Base-by-base conservation (phyloP, 2,888 invertebrate species). In the Stenodera caucasica region DNA sequence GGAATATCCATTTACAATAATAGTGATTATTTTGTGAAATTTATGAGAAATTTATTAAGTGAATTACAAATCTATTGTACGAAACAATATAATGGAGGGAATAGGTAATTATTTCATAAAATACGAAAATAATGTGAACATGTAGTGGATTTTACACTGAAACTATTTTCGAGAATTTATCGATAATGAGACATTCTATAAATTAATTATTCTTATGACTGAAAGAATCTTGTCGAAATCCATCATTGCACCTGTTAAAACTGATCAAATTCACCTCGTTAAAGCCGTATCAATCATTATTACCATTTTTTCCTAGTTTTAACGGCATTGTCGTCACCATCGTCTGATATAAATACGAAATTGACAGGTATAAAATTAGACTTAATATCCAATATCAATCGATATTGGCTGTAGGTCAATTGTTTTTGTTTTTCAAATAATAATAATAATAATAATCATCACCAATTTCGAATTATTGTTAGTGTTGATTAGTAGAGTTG, bases 251-350 rank as follows among this genome's bases (percentile, higher is more conserved):
- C 5, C 23, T 23, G 21, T 45, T 23, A 45, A 57, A 57, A 60
- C 51, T 49, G 51, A 50, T 57, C 61, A 54, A 61, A 61, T 57
- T 57, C 54, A 54, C 53, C 55, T 61, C 61, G 57, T 61, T 61
- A 61, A 61, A 61, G 53, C 49, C 53, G 50, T 61, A 63, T 63
- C 60, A 63, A 63, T 63, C 63, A 63, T 60, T 57, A 63, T 63
- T 58, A 63, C 52, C 60, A 57, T 60, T 54, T 23, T 21, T 5
- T 45, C 45, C 1, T 30, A 9, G 1, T 6, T 6, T 45, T 23
- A 45, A 23, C 45, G 21, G 12, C 45, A 23, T 12, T 18, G 18
- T 21, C 18, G 18, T 45, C 21, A 23, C n/a, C 23, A 23, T 21
- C 9, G 18, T 45, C 45, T 12, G n/a, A 12, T n/a, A 18, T 45